A percentile compares a stretch with the other conserved stretches of the same genome.
These are phyloP conservation scores for Orthochromis indermauri DNA, from an alignment of 2,113 vertebrate species.

Conservation along the genomic window DNA sequence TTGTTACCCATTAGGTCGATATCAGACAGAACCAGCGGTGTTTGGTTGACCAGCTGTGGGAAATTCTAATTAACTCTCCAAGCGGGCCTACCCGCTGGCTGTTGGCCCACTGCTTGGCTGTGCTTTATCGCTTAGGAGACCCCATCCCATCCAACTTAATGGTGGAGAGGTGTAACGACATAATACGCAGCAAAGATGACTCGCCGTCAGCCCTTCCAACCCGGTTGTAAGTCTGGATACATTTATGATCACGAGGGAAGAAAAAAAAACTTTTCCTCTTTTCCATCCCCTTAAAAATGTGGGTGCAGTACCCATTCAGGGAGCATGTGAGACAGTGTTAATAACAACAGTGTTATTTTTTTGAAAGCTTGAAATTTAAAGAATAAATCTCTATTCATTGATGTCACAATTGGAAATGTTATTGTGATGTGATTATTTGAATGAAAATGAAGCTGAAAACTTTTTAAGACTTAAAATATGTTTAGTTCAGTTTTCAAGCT, in stretches of 20 bases:
- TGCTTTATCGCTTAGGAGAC: constrained; percentile 84
- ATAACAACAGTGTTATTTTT: not conserved
- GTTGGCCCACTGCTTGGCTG: constrained; percentile 81
- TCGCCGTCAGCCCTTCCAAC: constrained; percentile 90
- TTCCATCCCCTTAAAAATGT: not conserved
- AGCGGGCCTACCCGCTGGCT: constrained; percentile 86
- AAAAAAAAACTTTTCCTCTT: not conserved
- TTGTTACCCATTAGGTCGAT: constrained; percentile 63
- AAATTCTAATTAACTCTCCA: constrained; percentile 79
- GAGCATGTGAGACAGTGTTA: not conserved
- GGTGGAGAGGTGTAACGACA: constrained; percentile 88
- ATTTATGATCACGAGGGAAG: not conserved
- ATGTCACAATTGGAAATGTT: not conserved
- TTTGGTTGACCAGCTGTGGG: constrained; percentile 80
- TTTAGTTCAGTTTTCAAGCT: not conserved
- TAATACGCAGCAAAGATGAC: constrained; percentile 93
- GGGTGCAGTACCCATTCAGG: not conserved
- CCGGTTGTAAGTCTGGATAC: constrained; percentile 78
- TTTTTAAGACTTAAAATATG: not conserved
- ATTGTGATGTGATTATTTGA: not conserved
- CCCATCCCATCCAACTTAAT: constrained; percentile 79
- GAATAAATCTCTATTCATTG: not conserved
- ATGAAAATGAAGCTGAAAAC: not conserved
- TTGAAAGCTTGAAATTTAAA: not conserved
- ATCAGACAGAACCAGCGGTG: constrained; percentile 83